Evolutionary conservation across 2,888 invertebrate genomes (phyloP), one percentile per base, ranked within the genome.

Genomic region (Chalcis sispes): DNA sequence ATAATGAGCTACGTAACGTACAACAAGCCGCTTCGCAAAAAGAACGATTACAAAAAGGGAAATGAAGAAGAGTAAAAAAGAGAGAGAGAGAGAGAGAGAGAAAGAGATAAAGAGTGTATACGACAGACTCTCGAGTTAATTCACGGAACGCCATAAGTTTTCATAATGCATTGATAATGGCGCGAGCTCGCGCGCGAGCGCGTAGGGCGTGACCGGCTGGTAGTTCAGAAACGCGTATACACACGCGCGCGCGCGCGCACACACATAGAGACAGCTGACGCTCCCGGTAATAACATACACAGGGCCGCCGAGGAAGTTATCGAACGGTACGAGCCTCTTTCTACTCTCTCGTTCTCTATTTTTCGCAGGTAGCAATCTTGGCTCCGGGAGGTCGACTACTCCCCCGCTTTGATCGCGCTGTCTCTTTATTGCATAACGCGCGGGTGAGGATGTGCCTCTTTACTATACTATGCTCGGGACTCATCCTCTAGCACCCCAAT

Each of bases 81-180:
- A 18, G 29, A 13, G 18, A 27, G 46, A 36, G 29, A 62, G 29
- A 27, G 32, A 61, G 48, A 48, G n/a, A 20, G 13, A 48, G 54
- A 7, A 62, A 62, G n/a, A 15, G 50, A 42, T 1, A 29, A 23
- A 8, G n/a, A 27, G 29, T 5, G 42, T 23, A 2, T 7, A n/a
- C 5, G 7, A 48, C 18, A 40, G 29, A 25, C n/a, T 18, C 10
- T 3, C 42, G n/a, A 46, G 10, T 15, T 50, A 25, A 59, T 74
- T 56, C 76, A 20, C 27, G 48, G 52, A 71, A 72, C 61, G 50
- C 54, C 72, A 46, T 32, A 56, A 65, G 69, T 65, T 69, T 65
- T 54, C 59, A 29, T 61, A 65, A 73, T 71, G 52, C 75, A 75
- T 71, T 64, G 75, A 66, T 65, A 66, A 71, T 75, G 61, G 59